A percentile compares a stretch with the other conserved stretches of the same genome.
phyloP scores from a whole-genome alignment of 2,888 invertebrate species.

The Drosophila tanythrix region DNA sequence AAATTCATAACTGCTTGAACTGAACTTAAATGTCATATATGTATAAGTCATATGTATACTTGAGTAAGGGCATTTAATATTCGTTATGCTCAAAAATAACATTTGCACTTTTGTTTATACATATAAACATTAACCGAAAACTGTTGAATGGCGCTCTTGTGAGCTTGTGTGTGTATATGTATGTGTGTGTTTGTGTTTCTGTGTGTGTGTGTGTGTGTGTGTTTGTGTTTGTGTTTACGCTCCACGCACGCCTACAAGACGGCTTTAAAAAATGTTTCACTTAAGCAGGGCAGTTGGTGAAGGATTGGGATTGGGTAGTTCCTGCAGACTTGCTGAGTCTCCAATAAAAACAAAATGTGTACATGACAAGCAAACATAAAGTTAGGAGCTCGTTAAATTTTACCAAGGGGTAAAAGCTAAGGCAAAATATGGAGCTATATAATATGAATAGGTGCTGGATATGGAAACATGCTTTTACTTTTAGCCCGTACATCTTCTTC shows the following conservation, averaged over 20 bases:
- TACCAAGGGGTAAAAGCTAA: conserved; percentile 66
- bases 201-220: neutral
- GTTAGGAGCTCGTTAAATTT: conserved; percentile 79
- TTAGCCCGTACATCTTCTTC: conserved; percentile 14
- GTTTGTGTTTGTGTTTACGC: conserved; percentile 11
- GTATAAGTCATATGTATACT: neutral
- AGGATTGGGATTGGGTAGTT: neutral
- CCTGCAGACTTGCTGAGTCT: conserved; percentile 25
- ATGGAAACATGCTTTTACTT: conserved; percentile 62
- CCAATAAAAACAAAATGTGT: conserved; percentile 77
- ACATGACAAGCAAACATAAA: conserved; percentile 81
- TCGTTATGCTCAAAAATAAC: neutral
- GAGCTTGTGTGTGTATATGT: conserved; percentile 4
- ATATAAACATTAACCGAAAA: conserved; percentile 58
- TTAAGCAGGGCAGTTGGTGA: conserved; percentile 52
- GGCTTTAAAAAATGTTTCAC: conserved; percentile 78
- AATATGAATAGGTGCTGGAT: conserved; percentile 34
- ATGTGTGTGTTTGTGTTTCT: neutral
- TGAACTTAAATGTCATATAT: neutral
- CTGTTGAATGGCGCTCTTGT: conserved; percentile 57
- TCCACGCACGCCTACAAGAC: conserved; percentile 31
- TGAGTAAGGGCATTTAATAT: neutral
- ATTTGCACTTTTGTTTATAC: neutral
- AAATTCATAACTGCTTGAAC: too few species aligned
- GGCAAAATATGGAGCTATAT: conserved; percentile 19